Base-by-base conservation (phyloP, 2,888 invertebrate genomes). In the Petrolisthes manimaculis region DNA sequence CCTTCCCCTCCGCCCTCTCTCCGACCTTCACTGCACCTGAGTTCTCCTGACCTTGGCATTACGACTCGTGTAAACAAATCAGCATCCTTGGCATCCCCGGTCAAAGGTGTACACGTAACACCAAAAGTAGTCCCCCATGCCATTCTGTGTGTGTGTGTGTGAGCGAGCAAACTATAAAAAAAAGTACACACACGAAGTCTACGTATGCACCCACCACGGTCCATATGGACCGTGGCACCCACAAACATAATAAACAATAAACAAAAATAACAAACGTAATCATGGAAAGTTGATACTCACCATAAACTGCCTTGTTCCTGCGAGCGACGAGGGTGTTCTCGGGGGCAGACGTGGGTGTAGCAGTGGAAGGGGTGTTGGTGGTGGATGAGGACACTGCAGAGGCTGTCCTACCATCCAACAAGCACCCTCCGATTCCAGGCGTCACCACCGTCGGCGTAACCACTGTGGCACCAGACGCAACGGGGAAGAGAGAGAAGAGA, bases 221-320 rank as follows among this genome's bases (percentile, higher is more conserved):
- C 6, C 61, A 61, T 14, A 61, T 14, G 14, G 8, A 61, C 61
- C 6, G 8, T 9, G 8, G 18, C 61, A 61, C 61, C 9, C 61
- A 61, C 61, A 61, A 9, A 61, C 61, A 61, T 3, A 61, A 37
- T 37, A 37, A 37, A 37, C 37, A 37, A 37, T 37, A 37, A 37
- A 37, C 0, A 37, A 37, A 37, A 37, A 37, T 37, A 37, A 37
- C 2, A 37, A 37, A 37, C 2, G 37, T 37, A 37, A 37, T 37
- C 37, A 37, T 1, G 37, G 37, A 37, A 37, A 37, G 37, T 37
- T 37, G 21, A 12, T n/a, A 71, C 71, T 71, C 71, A 71, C 71
- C 71, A 53, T 74, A 86, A 18, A 86, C 55, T 5, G 81, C 74
- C 75, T 86, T 86, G 61, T 56, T 81, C 81, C 86, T 81, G 61